Evolutionary conservation across 2,797 vertebrate species (phyloP).

Genomic region (Myioborus miniatus): DNA sequence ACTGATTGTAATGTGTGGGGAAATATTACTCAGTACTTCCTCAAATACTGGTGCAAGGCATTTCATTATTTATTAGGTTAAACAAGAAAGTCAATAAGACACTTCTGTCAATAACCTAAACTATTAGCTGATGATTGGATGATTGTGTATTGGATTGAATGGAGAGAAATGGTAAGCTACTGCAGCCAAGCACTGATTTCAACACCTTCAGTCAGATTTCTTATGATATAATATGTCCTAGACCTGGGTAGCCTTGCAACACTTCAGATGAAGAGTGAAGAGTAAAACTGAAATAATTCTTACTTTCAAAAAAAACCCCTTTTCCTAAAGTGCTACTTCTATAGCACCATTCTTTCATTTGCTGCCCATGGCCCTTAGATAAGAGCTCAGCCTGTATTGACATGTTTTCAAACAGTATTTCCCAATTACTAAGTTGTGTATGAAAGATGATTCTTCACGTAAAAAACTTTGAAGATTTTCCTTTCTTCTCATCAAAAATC

Average conservation of each 20-base stretch:
- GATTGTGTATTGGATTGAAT: background rate
- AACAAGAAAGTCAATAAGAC: slow-evolving; percentile 19
- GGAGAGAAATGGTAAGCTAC: background rate
- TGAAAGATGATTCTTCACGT: background rate
- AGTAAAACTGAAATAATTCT: slow-evolving; percentile 18
- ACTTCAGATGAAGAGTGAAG: background rate
- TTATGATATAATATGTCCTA: background rate
- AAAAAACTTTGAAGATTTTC: slow-evolving; percentile 22
- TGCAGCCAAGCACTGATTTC: background rate
- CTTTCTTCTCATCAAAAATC: slow-evolving; percentile 49
- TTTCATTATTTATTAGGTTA: slow-evolving; percentile 19
- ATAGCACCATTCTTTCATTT: background rate
- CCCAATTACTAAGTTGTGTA: background rate
- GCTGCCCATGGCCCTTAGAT: background rate
- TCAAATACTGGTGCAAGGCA: background rate
- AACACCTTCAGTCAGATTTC: background rate
- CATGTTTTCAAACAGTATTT: slow-evolving; percentile 50
- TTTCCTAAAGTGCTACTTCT: slow-evolving; percentile 24
- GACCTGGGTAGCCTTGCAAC: background rate
- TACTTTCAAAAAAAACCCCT: background rate
- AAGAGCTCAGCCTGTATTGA: slow-evolving; percentile 17
- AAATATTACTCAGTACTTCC: background rate
- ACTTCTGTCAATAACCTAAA: background rate
- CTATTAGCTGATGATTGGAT: background rate
- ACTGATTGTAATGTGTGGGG: background rate